A percentile compares a stretch with the other conserved stretches of the same genome.
Conservation (phyloP, 2,888 invertebrate species). For the Cyaniris semiargus region DNA sequence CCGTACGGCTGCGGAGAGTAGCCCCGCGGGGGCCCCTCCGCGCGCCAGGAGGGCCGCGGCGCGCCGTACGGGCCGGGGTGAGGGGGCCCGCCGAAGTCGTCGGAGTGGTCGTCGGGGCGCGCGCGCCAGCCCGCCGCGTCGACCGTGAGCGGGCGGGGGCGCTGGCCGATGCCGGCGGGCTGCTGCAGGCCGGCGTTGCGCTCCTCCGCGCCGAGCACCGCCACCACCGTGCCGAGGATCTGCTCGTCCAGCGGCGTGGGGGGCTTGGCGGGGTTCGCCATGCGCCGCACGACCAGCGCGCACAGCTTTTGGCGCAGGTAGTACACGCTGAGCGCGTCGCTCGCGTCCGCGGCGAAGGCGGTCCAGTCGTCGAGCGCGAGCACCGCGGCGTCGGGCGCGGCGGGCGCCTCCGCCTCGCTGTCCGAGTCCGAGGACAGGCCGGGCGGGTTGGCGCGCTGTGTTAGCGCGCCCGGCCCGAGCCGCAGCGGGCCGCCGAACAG, state of each 20-base stretch:
- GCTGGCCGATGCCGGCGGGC: slow-evolving; percentile 87
- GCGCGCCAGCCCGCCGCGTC: slow-evolving; percentile 76
- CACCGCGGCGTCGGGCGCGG: slow-evolving; percentile 62
- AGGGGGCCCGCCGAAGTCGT: slow-evolving; percentile 52
- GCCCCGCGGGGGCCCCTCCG: slow-evolving; percentile 50
- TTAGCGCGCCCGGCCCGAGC: slow-evolving; percentile 73
- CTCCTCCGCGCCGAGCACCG: slow-evolving; percentile 86
- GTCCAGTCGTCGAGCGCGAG: slow-evolving; percentile 88
- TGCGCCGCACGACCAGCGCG: slow-evolving; percentile 83
- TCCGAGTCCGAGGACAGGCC: slow-evolving; percentile 73
- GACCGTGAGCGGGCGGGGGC: slow-evolving; percentile 84
- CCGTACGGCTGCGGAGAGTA: slow-evolving; percentile 55
- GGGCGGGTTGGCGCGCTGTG: slow-evolving; percentile 70
- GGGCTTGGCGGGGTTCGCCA: slow-evolving; percentile 80
- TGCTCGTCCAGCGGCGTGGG: slow-evolving; percentile 83
- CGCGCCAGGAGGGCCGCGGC: slow-evolving; percentile 53
- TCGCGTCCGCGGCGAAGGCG: slow-evolving; percentile 84
- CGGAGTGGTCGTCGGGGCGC: slow-evolving; percentile 54
- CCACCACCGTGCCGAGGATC: slow-evolving; percentile 83
- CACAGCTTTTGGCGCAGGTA: slow-evolving; percentile 87
- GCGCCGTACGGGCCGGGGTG: slow-evolving; percentile 55
- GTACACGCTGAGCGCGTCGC: slow-evolving; percentile 83
- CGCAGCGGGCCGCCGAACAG: slow-evolving; percentile 87
- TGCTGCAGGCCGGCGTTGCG: slow-evolving; percentile 84
- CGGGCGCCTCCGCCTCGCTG: slow-evolving; percentile 67